Conservation (phyloP, 2,797 vertebrate species). For the Dipus sagitta region DNA sequence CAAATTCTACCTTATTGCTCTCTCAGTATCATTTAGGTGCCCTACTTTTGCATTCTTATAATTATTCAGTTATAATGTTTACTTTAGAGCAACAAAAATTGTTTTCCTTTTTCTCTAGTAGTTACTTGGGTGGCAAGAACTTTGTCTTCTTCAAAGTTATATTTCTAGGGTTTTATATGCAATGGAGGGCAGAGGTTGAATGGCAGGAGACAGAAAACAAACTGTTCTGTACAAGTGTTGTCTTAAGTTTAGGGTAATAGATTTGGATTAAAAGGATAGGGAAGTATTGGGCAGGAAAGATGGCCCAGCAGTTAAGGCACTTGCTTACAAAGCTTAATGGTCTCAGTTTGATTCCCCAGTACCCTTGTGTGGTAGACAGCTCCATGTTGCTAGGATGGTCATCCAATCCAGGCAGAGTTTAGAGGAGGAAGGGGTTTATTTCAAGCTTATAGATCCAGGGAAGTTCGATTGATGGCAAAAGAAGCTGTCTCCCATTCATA, state of each 20-base stretch:
- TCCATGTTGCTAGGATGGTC: too few species aligned
- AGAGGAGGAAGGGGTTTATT: too few species aligned
- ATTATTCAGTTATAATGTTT: not conserved
- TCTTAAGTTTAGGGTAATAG: not conserved
- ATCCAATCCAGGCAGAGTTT: too few species aligned
- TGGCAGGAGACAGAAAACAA: not conserved
- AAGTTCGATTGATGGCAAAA: too few species aligned
- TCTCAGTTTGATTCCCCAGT: too few species aligned
- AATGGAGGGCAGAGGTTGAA: not conserved
- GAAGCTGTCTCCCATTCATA: too few species aligned
- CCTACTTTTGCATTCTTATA: not conserved
- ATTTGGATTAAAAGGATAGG: not conserved
- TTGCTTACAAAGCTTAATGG: too few species aligned
- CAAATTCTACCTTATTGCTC: not conserved
- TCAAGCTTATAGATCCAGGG: too few species aligned
- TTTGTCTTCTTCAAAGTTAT: not conserved
- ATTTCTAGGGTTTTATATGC: not conserved
- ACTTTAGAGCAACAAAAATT: not conserved
- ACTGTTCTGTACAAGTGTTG: not conserved
- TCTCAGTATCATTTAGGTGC: not conserved
- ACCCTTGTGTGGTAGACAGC: too few species aligned
- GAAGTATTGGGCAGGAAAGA: not conserved
- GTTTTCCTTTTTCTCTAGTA: constrained; percentile 37
- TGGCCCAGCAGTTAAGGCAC: too few species aligned
- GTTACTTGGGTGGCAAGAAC: not conserved